A percentile compares a stretch with the other conserved stretches of the same genome.
These are phyloP conservation scores for Ophion ellenae DNA, from an alignment of 2,888 invertebrate species.

Conservation along the genomic window DNA sequence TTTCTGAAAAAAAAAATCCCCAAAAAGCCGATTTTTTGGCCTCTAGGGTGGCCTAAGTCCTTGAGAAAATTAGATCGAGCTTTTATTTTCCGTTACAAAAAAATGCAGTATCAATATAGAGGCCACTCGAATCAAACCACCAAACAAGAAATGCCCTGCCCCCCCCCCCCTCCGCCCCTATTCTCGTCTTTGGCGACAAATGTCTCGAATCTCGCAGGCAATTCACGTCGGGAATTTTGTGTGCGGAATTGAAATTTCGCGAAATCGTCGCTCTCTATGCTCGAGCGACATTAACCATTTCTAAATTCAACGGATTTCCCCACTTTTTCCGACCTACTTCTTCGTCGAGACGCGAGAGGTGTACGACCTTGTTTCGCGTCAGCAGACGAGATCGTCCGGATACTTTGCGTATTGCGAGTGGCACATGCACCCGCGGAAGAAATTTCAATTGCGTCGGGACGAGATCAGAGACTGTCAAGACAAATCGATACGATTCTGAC, in stretches of 20 bases:
- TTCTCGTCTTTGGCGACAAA: neutral
- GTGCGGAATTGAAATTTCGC: constrained; percentile 12
- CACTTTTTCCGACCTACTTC: constrained; percentile 24
- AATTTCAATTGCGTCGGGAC: constrained; percentile 54
- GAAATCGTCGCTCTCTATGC: neutral
- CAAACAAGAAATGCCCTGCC: neutral
- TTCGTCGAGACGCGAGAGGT: neutral
- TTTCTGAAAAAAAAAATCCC: too few relatives aligned
- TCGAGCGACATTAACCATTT: constrained; percentile 3
- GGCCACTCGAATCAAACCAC: neutral
- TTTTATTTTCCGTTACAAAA: too few relatives aligned
- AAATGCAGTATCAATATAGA: too few relatives aligned
- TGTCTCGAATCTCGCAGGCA: neutral
- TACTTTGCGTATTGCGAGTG: constrained; percentile 31
- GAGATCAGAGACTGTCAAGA: too few relatives aligned
- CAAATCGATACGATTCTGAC: neutral
- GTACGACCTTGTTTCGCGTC: constrained; percentile 54
- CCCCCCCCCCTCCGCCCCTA: neutral
- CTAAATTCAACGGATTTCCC: constrained; percentile 14
- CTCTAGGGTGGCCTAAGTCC: too few relatives aligned
- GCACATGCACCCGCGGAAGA: constrained; percentile 33
- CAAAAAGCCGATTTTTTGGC: too few relatives aligned
- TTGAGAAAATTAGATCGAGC: too few relatives aligned
- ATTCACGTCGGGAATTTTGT: neutral
- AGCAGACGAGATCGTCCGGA: constrained; percentile 21